A percentile compares a stretch with the other conserved stretches of the same genome.
These are phyloP conservation scores for Nothura maculosa DNA, from an alignment of 2,797 vertebrate genomes.

Conservation along the genomic window DNA sequence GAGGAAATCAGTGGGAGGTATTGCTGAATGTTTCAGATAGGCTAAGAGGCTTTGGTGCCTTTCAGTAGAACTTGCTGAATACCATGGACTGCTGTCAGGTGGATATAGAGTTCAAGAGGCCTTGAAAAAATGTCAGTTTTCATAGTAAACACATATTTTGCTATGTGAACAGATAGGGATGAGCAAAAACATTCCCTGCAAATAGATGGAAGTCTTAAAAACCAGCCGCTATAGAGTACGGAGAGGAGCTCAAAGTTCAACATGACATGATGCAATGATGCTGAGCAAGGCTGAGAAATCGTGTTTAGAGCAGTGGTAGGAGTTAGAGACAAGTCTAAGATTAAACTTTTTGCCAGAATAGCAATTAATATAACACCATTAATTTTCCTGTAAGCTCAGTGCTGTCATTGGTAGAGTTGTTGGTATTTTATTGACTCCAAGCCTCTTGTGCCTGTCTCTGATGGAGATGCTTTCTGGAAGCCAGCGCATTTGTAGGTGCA, in stretches of 20 bases:
- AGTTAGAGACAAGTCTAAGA: neutral
- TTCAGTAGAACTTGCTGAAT: neutral
- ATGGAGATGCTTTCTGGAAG: neutral
- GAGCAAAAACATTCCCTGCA: neutral
- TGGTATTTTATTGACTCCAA: neutral
- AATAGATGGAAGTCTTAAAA: neutral
- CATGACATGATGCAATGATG: accelerated
- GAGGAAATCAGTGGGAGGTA: neutral
- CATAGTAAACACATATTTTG: neutral
- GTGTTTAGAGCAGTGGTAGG: neutral
- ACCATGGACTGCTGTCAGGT: accelerated
- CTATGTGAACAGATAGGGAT: neutral
- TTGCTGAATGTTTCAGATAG: accelerated
- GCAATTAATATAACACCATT: slow-evolving; percentile 8
- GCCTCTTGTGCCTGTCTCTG: neutral
- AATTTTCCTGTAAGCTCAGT: neutral
- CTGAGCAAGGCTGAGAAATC: neutral
- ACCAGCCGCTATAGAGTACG: accelerated
- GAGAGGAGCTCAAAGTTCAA: neutral
- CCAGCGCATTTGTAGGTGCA: neutral
- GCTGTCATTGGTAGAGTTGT: neutral
- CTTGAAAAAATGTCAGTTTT: neutral
- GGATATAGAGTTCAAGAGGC: neutral
- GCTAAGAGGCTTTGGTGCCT: neutral
- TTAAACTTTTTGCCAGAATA: neutral